Base-by-base conservation (phyloP, 2,888 invertebrate species). In the Dryadula phaetusa region DNA sequence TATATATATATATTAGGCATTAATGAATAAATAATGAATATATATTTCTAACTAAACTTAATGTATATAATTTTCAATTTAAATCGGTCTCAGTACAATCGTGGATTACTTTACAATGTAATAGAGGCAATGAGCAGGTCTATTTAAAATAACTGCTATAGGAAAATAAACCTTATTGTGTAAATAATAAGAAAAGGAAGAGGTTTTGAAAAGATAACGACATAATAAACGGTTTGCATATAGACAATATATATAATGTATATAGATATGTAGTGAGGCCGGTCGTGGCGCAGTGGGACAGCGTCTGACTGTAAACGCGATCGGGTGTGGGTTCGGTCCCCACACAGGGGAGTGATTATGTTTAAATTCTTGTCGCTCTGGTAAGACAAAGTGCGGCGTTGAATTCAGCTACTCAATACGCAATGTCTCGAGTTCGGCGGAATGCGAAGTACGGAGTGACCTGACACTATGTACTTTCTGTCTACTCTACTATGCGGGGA, bases 1-100 rank as follows among this genome's bases (percentile, higher is more conserved):
- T n/a, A n/a, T n/a, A n/a, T n/a, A n/a, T n/a, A n/a, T n/a, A n/a
- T n/a, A n/a, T n/a, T n/a, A n/a, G n/a, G n/a, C n/a, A n/a, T n/a
- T n/a, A n/a, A 5, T 32, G 32, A 5, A 32, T 32, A 8, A 32
- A 32, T 32, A 8, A 32, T 32, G 44, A 46, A 20, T 46, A n/a
- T n/a, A n/a, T 20, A 46, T 20, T 18, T 18, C 44, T 16, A 46
- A 8, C 44, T 20, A 18, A 46, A 46, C 10, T 46, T 46, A 46
- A 46, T 46, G 18, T 14, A 8, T 22, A 83, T 62, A 0, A 83
- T 84, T 70, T 83, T 68, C 66, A 62, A 66, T 60, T 66, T 58
- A 60, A 66, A 65, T 37, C 49, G 58, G 62, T 62, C 52, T 63
- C 53, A 63, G 20, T 62, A 63, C 66, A 66, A 62, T 66, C 47